Percentiles rank a stretch among this genome's conserved stretches.
Evolutionary conservation across 2,797 vertebrate species (phyloP).

Genomic region (Rhinichthys osculus): DNA sequence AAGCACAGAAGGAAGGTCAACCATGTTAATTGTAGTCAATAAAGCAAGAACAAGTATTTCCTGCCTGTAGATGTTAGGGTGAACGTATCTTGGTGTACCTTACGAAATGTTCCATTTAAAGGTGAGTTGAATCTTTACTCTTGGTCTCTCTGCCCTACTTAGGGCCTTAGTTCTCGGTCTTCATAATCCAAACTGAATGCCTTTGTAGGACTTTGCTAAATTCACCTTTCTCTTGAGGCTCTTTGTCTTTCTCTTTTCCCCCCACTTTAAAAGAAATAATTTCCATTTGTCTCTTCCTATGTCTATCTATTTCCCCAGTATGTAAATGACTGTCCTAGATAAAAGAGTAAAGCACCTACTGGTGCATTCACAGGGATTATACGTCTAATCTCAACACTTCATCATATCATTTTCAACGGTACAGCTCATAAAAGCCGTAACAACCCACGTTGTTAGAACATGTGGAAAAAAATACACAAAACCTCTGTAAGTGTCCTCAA

Average conservation of each 20-base stretch:
- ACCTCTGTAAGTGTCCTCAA: slow-evolving; percentile 35
- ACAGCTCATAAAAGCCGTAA: slow-evolving; percentile 24
- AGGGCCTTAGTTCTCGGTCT: slow-evolving; percentile 56
- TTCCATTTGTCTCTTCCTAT: slow-evolving; percentile 52
- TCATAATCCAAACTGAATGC: slow-evolving; percentile 58
- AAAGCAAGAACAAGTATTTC: background rate
- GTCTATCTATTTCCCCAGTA: slow-evolving; percentile 46
- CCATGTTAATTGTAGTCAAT: slow-evolving; percentile 2
- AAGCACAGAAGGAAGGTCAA: slow-evolving; percentile 12
- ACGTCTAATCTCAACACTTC: slow-evolving; percentile 35
- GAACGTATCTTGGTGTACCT: slow-evolving; percentile 38
- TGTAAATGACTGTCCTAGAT: slow-evolving; percentile 67
- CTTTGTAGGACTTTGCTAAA: slow-evolving; percentile 50
- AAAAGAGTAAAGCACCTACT: slow-evolving; percentile 49
- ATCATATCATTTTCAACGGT: slow-evolving; percentile 31
- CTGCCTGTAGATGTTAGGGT: slow-evolving; percentile 9
- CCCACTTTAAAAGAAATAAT: slow-evolving; percentile 52
- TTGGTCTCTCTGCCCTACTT: slow-evolving; percentile 63
- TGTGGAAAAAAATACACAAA: slow-evolving; percentile 8
- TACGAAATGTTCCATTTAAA: slow-evolving; percentile 54
- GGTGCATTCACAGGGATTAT: slow-evolving; percentile 31
- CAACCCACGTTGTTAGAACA: slow-evolving; percentile 1
- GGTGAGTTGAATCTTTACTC: slow-evolving; percentile 61
- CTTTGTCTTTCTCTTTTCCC: slow-evolving; percentile 3
- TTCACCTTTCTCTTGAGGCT: slow-evolving; percentile 55